Evolutionary conservation across 1,140 invertebrate species (phyloP).

Genomic region (Zaprionus tsacasi): DNA sequence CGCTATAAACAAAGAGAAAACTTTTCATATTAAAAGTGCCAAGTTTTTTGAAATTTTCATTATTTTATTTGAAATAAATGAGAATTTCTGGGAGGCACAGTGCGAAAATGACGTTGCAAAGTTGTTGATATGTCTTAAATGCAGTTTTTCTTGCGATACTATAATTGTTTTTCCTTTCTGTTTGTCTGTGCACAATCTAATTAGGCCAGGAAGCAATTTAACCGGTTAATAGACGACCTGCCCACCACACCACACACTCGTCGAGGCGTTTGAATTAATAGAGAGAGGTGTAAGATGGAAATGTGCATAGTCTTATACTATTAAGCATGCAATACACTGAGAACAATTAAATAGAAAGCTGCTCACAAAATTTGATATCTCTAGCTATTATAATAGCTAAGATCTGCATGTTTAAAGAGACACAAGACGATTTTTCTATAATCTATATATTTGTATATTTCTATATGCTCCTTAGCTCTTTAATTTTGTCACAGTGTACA

Average conservation of each 20-base stretch:
- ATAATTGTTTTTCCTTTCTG: conserved; percentile 41
- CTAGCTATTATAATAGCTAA: no score
- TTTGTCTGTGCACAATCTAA: conserved; percentile 43
- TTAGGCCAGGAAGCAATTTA: conserved; percentile 79
- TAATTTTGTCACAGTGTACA: neutral
- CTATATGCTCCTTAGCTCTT: neutral
- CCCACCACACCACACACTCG: conserved; percentile 35
- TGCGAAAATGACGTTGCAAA: conserved; percentile 37
- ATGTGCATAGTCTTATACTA: neutral
- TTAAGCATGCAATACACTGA: conserved; percentile 4
- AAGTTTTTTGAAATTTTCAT: conserved; percentile 26
- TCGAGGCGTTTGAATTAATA: conserved; percentile 23
- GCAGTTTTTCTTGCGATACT: conserved; percentile 39
- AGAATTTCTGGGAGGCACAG: neutral
- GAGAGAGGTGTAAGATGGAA: neutral
- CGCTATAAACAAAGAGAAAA: conserved; percentile 22
- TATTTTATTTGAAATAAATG: neutral
- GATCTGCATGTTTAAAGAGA: no score
- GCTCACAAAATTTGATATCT: no score
- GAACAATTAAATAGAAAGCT: neutral
- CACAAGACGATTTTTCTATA: no score
- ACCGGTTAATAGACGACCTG: conserved; percentile 60
- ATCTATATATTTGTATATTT: no score
- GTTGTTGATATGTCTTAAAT: conserved; percentile 23
- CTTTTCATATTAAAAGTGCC: conserved; percentile 36